phyloP scores from a whole-genome alignment of 2,113 vertebrate species.

The Syngnathus scovelli region DNA sequence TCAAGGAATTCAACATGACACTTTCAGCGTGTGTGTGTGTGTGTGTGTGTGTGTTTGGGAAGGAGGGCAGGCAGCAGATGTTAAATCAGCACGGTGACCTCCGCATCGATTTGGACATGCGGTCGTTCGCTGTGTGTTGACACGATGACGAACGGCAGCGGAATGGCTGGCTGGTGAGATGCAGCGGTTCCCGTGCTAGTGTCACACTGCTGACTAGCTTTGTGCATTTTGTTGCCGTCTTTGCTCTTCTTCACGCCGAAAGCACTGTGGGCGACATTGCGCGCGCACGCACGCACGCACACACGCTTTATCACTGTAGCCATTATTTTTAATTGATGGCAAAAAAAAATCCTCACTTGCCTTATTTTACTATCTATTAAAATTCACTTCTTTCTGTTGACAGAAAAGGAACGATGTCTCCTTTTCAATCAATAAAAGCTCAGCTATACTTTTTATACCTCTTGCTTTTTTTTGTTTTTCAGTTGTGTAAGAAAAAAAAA shows the following conservation, averaged over 20 bases:
- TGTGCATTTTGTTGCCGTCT: not conserved
- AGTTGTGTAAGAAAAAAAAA: too few species aligned
- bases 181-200: not conserved
- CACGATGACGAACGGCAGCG: not conserved
- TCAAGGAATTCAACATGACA: not conserved
- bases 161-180: not conserved
- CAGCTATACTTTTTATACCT: too few species aligned
- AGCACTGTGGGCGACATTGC: not conserved
- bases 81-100: constrained; percentile 2
- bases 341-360: too few species aligned
- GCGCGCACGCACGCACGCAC: not conserved
- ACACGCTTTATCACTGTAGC: not conserved
- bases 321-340: not conserved
- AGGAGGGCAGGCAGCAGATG: constrained; percentile 1
- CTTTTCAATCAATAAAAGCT: too few species aligned
- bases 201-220: not conserved
- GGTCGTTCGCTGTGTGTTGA: not conserved
- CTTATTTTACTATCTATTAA: too few species aligned
- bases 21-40: not conserved
- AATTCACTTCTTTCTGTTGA: too few species aligned
- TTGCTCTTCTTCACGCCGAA: not conserved
- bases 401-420: too few species aligned
- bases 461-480: too few species aligned
- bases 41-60: not conserved
- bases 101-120: constrained; percentile 1